Evolutionary conservation across 2,113 vertebrate species (phyloP).

Genomic region (Thunnus thynnus): DNA sequence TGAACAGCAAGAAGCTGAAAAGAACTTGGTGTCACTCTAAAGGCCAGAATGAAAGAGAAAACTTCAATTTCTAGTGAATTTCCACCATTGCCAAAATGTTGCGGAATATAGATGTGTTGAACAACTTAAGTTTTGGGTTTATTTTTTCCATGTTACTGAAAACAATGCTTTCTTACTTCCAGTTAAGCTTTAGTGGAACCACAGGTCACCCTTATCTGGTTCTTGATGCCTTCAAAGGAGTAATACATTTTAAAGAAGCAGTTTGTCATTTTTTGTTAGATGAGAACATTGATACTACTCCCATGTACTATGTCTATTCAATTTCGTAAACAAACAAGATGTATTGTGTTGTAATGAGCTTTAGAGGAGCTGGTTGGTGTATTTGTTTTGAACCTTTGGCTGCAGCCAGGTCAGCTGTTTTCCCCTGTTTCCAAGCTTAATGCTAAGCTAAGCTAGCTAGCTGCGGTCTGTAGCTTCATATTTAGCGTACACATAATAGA

Average conservation of each 20-base stretch:
- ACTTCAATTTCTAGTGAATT: background rate
- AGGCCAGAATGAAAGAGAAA: background rate
- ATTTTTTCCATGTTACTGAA: background rate
- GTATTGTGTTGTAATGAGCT: no score
- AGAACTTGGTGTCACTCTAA: background rate
- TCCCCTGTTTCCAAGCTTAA: no score
- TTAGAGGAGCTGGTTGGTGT: no score
- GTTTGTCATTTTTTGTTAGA: background rate
- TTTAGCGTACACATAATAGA: background rate
- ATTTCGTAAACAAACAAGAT: no score
- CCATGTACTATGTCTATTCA: no score
- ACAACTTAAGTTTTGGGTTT: background rate
- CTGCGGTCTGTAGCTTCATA: background rate
- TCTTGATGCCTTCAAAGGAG: background rate
- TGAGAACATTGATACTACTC: no score
- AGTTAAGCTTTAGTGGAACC: background rate
- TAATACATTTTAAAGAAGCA: background rate
- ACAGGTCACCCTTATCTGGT: background rate
- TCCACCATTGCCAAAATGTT: background rate
- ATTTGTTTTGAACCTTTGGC: no score
- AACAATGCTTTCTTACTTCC: background rate
- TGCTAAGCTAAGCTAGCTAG: background rate
- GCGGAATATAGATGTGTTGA: background rate
- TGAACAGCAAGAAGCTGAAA: background rate
- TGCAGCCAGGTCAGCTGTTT: no score